Conservation (phyloP, 2,797 vertebrate species). For the Echiichthys vipera region DNA sequence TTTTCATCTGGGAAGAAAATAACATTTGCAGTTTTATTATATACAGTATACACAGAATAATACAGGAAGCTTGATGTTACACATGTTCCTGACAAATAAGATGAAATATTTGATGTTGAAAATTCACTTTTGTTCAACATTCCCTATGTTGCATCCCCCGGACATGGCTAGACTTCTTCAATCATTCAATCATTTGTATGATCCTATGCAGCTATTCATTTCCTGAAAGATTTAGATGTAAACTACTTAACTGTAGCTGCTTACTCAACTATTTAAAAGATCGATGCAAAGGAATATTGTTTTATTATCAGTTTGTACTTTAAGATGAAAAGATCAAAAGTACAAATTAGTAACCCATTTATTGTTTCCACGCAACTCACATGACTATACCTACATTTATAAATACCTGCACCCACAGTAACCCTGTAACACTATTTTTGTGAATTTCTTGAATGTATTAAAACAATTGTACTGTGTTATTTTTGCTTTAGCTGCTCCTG, state of each 20-base stretch:
- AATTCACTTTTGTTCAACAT: neutral
- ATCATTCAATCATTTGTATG: neutral
- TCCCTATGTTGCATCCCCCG: neutral
- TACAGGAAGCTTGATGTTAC: neutral
- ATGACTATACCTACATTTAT: neutral
- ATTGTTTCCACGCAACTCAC: neutral
- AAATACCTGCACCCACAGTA: neutral
- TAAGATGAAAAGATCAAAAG: neutral
- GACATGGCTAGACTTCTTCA: too few relatives aligned
- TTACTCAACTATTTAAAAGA: neutral
- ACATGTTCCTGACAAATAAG: neutral
- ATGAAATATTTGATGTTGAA: neutral
- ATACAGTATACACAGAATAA: conserved; percentile 1
- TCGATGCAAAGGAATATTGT: neutral
- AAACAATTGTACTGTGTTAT: conserved; percentile 3
- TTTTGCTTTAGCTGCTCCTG: conserved; percentile 87
- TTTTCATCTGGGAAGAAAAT: neutral
- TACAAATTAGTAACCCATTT: neutral
- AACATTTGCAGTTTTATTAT: neutral
- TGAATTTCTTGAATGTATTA: neutral
- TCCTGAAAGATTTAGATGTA: neutral
- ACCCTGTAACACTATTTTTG: neutral
- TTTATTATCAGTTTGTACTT: neutral
- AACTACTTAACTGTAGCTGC: too few relatives aligned
- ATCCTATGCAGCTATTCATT: neutral